These are phyloP conservation scores for Aphelocoma coerulescens DNA, from an alignment of 2,113 vertebrate genomes.

Conservation along the genomic window DNA sequence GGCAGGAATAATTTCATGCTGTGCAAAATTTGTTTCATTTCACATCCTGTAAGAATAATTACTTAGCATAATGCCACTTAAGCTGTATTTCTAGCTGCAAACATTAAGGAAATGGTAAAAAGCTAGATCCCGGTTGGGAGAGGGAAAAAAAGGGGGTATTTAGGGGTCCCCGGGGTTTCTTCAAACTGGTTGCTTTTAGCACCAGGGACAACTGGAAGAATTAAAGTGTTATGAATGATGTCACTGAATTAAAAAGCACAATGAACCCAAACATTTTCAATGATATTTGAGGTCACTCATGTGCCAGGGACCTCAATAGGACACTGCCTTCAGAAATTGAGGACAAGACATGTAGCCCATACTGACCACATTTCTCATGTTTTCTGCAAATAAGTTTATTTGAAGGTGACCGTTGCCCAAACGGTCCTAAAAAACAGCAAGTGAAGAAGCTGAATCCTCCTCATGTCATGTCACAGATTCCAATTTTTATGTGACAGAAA, in stretches of 20 bases:
- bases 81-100: conserved; percentile 74
- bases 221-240: background rate
- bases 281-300: background rate
- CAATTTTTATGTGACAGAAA: background rate
- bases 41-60: conserved; percentile 79
- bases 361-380: background rate
- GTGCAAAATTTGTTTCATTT: conserved; percentile 79
- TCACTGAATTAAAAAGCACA: background rate
- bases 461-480: background rate
- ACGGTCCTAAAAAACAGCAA: background rate
- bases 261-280: background rate
- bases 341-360: rapidly evolving
- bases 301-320: rapidly evolving
- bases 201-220: background rate
- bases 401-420: background rate
- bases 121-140: conserved; percentile 42
- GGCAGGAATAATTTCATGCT: conserved; percentile 79
- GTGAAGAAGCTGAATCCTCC: background rate
- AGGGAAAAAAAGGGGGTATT: background rate
- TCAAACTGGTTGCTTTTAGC: background rate
- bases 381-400: background rate
- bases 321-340: background rate
- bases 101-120: conserved; percentile 68
- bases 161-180: background rate
- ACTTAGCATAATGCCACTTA: conserved; percentile 80